Evolutionary conservation across 2,888 invertebrate genomes (phyloP).

Genomic region (Baronia brevicornis): DNA sequence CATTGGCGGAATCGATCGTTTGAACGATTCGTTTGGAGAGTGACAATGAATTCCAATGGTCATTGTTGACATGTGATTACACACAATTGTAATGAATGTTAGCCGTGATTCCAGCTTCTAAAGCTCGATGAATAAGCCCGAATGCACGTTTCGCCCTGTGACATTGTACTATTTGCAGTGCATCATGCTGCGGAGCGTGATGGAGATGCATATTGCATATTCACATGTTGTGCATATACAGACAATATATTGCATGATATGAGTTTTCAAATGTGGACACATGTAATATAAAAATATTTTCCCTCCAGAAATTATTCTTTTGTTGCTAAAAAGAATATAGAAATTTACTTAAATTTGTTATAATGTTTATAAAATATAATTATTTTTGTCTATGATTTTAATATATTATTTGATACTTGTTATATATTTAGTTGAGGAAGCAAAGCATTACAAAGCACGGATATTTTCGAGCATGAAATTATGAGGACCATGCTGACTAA

Average conservation of each 20-base stretch:
- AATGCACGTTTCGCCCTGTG: constrained; percentile 31
- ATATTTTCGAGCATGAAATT: constrained; percentile 50
- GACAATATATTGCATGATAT: constrained; percentile 20
- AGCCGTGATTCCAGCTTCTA: constrained; percentile 36
- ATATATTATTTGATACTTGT: constrained; percentile 4
- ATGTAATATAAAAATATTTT: too few species aligned
- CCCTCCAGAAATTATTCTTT: too few species aligned
- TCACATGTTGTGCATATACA: constrained; percentile 22
- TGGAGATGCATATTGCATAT: constrained; percentile 17
- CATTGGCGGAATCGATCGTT: constrained; percentile 42
- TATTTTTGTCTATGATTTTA: neutral
- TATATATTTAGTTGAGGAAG: constrained; percentile 43
- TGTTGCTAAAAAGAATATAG: too few species aligned
- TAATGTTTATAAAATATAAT: constrained; percentile 8
- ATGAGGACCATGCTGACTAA: constrained; percentile 52
- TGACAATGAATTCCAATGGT: constrained; percentile 34
- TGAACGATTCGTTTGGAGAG: constrained; percentile 24
- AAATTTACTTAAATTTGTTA: too few species aligned
- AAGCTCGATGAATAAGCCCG: constrained; percentile 51
- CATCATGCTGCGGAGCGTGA: constrained; percentile 59
- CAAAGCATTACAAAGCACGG: constrained; percentile 66
- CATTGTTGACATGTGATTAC: constrained; percentile 40
- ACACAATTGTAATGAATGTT: constrained; percentile 47
- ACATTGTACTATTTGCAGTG: constrained; percentile 40
- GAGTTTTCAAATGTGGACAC: constrained; percentile 6